Evolutionary conservation across 92 coral and sea anemone species (phyloP).

Genomic region (Palythoa caribaeorum): DNA sequence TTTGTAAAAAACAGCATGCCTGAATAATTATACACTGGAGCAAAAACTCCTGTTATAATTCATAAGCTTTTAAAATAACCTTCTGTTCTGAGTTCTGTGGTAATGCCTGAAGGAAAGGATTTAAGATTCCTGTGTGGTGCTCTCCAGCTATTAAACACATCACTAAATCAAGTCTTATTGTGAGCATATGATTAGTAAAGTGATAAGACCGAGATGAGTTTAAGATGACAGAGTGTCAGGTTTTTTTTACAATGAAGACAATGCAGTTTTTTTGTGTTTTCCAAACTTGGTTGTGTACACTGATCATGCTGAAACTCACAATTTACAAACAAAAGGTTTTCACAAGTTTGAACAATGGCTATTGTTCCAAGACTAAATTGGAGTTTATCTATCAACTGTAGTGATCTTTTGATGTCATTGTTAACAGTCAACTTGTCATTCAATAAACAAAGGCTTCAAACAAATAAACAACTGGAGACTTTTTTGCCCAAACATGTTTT

Average conservation of each 20-base stretch:
- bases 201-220: background rate
- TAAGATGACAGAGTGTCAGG: background rate
- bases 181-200: background rate
- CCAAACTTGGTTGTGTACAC: background rate
- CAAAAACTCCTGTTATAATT: background rate
- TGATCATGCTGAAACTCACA: background rate
- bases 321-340: slow-evolving; percentile 22
- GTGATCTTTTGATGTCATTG: slow-evolving; percentile 26
- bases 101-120: background rate
- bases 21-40: background rate
- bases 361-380: slow-evolving; percentile 9
- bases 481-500: slow-evolving; percentile 25
- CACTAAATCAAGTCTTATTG: background rate
- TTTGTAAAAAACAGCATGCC: background rate
- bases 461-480: background rate
- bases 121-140: background rate
- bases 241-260: background rate
- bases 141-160: background rate
- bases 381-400: background rate
- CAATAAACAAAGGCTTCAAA: background rate
- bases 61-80: background rate
- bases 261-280: background rate
- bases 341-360: slow-evolving; percentile 16
- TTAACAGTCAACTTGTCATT: slow-evolving; percentile 34
- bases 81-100: background rate